These are phyloP conservation scores for Rhodophaea formosa DNA, from an alignment of 2,888 invertebrate genomes.

Conservation along the genomic window DNA sequence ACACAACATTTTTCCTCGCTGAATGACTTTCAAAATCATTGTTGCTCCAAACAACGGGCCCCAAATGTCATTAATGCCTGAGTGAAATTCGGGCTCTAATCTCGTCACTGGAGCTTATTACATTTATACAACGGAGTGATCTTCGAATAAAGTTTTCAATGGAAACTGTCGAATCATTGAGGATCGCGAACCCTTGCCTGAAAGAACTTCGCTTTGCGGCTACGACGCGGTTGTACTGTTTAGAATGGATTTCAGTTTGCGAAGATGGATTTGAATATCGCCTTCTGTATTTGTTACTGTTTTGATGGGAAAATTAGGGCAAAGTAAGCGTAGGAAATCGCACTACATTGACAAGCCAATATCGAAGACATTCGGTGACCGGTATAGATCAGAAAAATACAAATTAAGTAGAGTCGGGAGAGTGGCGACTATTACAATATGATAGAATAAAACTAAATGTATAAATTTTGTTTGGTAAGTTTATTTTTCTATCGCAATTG, in stretches of 20 bases:
- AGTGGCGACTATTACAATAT: no score
- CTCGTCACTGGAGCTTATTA: constrained; percentile 80
- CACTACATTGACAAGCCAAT: no score
- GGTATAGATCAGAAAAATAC: no score
- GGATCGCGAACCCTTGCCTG: constrained; percentile 76
- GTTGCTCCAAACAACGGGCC: constrained; percentile 69
- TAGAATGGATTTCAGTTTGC: constrained; percentile 9
- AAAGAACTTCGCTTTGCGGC: constrained; percentile 54
- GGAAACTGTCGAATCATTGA: constrained; percentile 77
- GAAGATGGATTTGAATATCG: no score
- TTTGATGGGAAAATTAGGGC: no score
- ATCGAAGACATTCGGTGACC: no score
- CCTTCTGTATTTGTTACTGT: no score
- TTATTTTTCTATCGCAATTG: no score
- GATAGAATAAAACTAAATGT: no score
- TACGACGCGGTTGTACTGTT: constrained; percentile 36
- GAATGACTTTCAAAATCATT: constrained; percentile 79
- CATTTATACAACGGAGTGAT: constrained; percentile 80
- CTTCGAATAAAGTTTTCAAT: constrained; percentile 80
- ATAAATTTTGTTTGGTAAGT: no score
- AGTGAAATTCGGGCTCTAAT: constrained; percentile 79
- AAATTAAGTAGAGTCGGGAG: no score
- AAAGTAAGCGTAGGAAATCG: no score
- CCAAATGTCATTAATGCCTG: constrained; percentile 79
- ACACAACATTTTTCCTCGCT: constrained; percentile 55